Evolutionary conservation across 2,888 invertebrate genomes (phyloP), one percentile per base, ranked within the genome.

Genomic region (Polydrusus tereticollis): DNA sequence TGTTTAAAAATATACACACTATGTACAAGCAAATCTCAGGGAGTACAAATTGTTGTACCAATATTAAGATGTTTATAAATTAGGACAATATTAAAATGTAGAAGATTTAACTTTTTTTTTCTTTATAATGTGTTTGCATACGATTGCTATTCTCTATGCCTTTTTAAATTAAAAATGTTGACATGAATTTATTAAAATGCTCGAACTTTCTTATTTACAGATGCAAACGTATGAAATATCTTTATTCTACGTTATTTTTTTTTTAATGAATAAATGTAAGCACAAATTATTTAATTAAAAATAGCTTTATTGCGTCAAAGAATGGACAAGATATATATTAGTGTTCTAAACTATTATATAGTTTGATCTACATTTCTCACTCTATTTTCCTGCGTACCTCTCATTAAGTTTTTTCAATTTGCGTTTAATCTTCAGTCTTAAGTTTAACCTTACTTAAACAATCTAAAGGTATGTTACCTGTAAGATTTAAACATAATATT

Each of bases 11-110:
- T 47, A 52, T 52, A 23, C 16, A 26, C 23, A 23, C 52, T n/a
- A 47, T 41, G 68, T 69, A 68, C 73, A 73, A 69, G 73, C 73
- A 59, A 58, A 52, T 52, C 73, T 73, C 73, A 73, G 73, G 73
- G 73, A 69, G 26, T 69, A 63, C 57, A 69, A 67, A 69, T 69
- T 69, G 63, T 69, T 69, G 69, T 69, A 69, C 69, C 55, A 60
- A 43, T 59, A 26, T 60, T 38, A 45, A 60, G 45, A 69, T 69
- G 41, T 69, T 69, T 69, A 69, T 57, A 69, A 36, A 8, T 23
- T 26, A 62, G 38, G 52, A 62, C 60, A 68, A 68, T 69, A 60
- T 62, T 23, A 20, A 43, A 60, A 20, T 20, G 6, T 10, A 8
- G 8, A 45, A 47, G n/a, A n/a, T 47, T 21, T 23, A n/a, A n/a